Percentiles rank a stretch among this genome's conserved stretches.
These are phyloP conservation scores for Lophius americanus DNA, from an alignment of 2,797 vertebrate species.

Conservation along the genomic window DNA sequence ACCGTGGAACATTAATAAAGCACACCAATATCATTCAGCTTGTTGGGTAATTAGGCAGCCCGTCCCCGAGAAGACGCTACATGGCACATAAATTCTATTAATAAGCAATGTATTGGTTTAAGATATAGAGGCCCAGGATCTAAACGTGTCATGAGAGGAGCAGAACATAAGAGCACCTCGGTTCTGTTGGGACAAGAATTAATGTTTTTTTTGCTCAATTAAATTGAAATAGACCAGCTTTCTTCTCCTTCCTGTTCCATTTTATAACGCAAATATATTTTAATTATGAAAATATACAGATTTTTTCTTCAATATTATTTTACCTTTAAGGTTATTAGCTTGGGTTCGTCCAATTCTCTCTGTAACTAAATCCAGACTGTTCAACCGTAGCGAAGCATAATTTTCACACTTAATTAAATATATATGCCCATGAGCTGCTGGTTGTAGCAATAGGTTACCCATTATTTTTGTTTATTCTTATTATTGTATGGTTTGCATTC, in stretches of 20 bases:
- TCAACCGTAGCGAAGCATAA: slow-evolving; percentile 6
- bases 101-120: slow-evolving; percentile 80
- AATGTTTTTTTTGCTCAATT: slow-evolving; percentile 57
- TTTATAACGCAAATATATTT: slow-evolving; percentile 37
- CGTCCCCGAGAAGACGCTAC: slow-evolving; percentile 64
- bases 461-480: neutral
- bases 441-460: neutral
- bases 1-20: slow-evolving; percentile 76
- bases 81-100: slow-evolving; percentile 81
- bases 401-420: slow-evolving; percentile 1
- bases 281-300: slow-evolving; percentile 30
- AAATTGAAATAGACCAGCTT: slow-evolving; percentile 43
- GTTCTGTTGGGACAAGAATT: slow-evolving; percentile 57
- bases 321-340: slow-evolving; percentile 24
- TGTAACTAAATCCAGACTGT: slow-evolving; percentile 29
- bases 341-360: slow-evolving; percentile 6
- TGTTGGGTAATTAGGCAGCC: slow-evolving; percentile 76
- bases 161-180: slow-evolving; percentile 51
- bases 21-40: slow-evolving; percentile 74
- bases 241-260: slow-evolving; percentile 24
- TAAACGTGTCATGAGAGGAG: slow-evolving; percentile 71
- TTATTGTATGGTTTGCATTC: neutral
- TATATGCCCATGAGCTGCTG: slow-evolving; percentile 1
- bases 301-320: slow-evolving; percentile 28
- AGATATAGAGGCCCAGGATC: slow-evolving; percentile 62